Evolutionary conservation across 2,888 invertebrate genomes (phyloP), one percentile per base, ranked within the genome.

Genomic region (Troides helena): DNA sequence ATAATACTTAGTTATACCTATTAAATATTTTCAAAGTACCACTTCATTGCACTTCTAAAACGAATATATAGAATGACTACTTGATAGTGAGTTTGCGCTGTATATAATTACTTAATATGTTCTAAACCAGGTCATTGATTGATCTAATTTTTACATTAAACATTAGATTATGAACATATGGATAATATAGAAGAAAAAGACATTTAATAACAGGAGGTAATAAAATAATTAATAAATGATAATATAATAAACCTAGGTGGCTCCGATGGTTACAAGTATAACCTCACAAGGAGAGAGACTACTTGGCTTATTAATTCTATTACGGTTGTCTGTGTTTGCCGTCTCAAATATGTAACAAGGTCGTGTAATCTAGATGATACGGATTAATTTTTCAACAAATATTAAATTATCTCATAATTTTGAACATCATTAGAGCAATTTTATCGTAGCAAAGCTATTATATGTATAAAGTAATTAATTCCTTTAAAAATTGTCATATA

Each of bases 301-400:
- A 30, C 30, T 30, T n/a, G 68, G 46, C 62, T 68, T 68, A 68
- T 46, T 63, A 63, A 68, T 68, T 68, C 68, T 58, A 68, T 68
- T 68, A 68, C 21, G 63, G 68, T 50, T 14, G 36, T 50, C 62
- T 58, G 25, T 63, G 68, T 68, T 67, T 67, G 67, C 57, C 43
- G 23, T 25, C 57, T 57, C 56, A 25, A 62, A 58, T 67, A 43
- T 67, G 62, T 67, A 67, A 62, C 5, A 53, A 53, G 56, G 43
- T 62, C 56, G 53, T 67, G 67, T 67, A 67, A 67, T 43, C 58
- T 57, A 65, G 43, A 56, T 62, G 43, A 57, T 43, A 57, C 18
- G 67, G 46, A 57, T 67, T 43, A 58, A 25, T 14, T 25, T 58
- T 58, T 58, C 25, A 58, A 14, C 10, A 58, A 23, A 57, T 57